phyloP scores from a whole-genome alignment of 2,113 vertebrate genomes.

The Dunckerocampus dactyliophorus region DNA sequence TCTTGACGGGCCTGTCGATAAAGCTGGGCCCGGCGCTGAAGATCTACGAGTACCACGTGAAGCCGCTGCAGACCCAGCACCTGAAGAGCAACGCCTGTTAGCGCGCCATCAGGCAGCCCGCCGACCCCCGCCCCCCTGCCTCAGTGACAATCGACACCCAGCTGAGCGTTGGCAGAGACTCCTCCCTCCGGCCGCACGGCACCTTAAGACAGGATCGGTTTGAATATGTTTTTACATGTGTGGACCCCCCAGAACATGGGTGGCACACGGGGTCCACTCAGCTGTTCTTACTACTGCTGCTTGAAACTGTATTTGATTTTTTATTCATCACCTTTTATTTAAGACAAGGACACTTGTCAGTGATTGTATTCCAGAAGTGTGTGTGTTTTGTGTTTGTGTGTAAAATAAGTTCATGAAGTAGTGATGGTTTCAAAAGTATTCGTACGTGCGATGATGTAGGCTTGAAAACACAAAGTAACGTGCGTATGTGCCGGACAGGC shows the following conservation, averaged over 20 bases:
- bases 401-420: conserved; percentile 27
- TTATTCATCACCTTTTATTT: conserved; percentile 52
- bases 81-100: conserved; percentile 89
- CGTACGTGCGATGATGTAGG: conserved; percentile 54
- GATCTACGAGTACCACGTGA: conserved; percentile 98
- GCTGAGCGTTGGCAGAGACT: conserved; percentile 53
- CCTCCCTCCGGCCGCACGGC: conserved; percentile 34
- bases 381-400: conserved; percentile 17
- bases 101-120: conserved; percentile 30
- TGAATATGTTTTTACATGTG: conserved; percentile 49
- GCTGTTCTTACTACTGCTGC: conserved; percentile 58
- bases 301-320: conserved; percentile 44
- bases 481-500: too few relatives aligned
- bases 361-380: conserved; percentile 19
- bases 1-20: conserved; percentile 96
- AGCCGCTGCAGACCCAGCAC: conserved; percentile 95
- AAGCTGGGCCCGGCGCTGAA: conserved; percentile 97
- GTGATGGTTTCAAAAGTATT: conserved; percentile 45
- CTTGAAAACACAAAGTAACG: conserved; percentile 26
- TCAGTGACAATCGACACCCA: conserved; percentile 72
- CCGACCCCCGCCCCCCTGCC: conserved; percentile 7
- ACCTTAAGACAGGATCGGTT: conserved; percentile 47
- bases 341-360: conserved; percentile 24
- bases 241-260: conserved; percentile 30
- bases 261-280: conserved; percentile 44